Evolutionary conservation across 2,113 vertebrate genomes (phyloP).

Genomic region (Nettapus auritus): DNA sequence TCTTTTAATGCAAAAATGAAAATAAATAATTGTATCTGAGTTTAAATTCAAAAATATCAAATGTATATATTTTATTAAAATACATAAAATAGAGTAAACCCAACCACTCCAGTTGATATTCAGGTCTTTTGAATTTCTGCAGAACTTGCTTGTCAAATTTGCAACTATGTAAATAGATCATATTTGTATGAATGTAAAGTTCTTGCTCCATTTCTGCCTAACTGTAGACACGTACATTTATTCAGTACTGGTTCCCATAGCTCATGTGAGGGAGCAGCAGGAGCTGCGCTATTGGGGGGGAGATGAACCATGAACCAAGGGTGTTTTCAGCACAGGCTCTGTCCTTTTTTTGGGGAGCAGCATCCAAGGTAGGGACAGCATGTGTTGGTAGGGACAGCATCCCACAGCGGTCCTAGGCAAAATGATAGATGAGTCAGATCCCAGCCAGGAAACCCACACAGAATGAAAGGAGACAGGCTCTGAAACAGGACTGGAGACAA

Average conservation of each 20-base stretch:
- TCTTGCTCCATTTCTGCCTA: not conserved
- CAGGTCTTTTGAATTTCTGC: not conserved
- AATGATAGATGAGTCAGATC: accelerated
- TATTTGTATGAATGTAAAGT: not conserved
- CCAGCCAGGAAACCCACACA: not conserved
- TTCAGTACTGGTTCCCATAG: not conserved
- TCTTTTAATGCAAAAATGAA: not conserved
- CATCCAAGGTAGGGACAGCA: not conserved
- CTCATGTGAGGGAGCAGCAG: not conserved
- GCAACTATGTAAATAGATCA: not conserved
- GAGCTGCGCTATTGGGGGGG: accelerated
- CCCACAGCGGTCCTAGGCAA: not conserved
- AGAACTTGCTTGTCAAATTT: not conserved
- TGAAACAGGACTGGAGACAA: not conserved
- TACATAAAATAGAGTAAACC: not conserved
- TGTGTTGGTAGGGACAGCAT: not conserved
- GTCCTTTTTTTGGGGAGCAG: not conserved
- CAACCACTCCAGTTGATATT: not conserved
- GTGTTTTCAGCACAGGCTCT: not conserved
- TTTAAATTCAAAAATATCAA: not conserved
- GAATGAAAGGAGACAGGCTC: not conserved
- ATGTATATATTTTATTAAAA: not conserved
- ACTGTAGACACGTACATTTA: not conserved
- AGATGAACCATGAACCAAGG: accelerated
- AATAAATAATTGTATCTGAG: not conserved